Conservation (phyloP, 2,797 vertebrate genomes). For the Poeciliopsis gracilis region DNA sequence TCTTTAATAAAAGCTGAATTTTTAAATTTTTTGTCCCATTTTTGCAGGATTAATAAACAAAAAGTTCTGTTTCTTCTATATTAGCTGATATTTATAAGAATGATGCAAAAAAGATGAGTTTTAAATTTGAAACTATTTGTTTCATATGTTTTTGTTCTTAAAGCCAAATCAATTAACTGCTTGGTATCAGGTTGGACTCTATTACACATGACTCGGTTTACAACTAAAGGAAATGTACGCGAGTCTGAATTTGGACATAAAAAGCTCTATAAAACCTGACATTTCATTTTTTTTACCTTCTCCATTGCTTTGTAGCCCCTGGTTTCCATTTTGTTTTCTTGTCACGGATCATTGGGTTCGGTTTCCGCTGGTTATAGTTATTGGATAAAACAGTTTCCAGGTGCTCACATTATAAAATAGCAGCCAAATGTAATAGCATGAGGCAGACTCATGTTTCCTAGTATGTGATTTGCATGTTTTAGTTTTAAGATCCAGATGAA, state of each 20-base stretch:
- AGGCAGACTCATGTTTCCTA: background rate
- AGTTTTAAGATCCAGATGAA: background rate
- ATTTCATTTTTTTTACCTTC: conserved; percentile 38
- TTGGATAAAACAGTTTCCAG: conserved; percentile 53
- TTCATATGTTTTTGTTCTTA: conserved; percentile 1
- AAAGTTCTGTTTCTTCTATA: background rate
- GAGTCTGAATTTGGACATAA: conserved; percentile 13
- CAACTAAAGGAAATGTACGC: conserved; percentile 14
- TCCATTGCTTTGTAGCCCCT: conserved; percentile 28
- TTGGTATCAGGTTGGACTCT: background rate
- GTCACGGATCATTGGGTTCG: conserved; percentile 60
- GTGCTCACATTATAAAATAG: conserved; percentile 31
- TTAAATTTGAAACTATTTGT: background rate
- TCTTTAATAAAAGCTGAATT: background rate
- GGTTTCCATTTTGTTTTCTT: conserved; percentile 57
- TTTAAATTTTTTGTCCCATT: background rate
- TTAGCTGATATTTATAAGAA: background rate
- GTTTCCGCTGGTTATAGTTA: conserved; percentile 40
- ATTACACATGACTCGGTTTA: conserved; percentile 35
- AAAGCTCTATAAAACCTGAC: conserved; percentile 36
- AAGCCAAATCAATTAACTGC: conserved; percentile 3
- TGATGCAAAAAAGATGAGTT: no score
- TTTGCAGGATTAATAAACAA: background rate
- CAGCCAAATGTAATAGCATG: background rate
- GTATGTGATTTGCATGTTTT: background rate